These are phyloP conservation scores for Piprites chloris DNA, from an alignment of 2,113 vertebrate genomes.

Conservation along the genomic window DNA sequence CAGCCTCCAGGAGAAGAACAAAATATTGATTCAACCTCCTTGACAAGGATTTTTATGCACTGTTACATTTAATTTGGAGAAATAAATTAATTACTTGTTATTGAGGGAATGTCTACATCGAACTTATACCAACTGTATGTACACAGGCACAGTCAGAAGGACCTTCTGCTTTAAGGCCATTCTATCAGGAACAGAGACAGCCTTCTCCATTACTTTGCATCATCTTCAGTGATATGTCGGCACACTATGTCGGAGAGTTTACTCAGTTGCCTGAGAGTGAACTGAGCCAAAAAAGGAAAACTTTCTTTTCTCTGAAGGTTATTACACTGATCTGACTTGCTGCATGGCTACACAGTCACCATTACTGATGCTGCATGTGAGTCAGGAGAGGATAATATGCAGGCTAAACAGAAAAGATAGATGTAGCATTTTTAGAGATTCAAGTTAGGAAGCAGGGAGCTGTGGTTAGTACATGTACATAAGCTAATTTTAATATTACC, in stretches of 20 bases:
- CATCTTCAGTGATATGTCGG: not conserved
- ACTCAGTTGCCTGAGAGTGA: not conserved
- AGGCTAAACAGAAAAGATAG: not conserved
- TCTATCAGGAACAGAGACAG: not conserved
- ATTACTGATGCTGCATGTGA: not conserved
- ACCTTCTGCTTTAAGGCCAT: not conserved
- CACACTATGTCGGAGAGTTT: not conserved
- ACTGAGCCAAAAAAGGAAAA: not conserved
- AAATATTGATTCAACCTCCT: not conserved
- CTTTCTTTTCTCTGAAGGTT: not conserved
- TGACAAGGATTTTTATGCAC: not conserved
- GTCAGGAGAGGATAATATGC: not conserved
- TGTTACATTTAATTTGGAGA: not conserved
- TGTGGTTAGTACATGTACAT: not conserved
- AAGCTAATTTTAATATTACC: not conserved
- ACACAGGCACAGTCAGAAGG: not conserved
- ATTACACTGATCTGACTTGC: not conserved
- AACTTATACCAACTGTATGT: not conserved
- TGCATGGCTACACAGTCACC: not conserved
- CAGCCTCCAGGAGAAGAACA: not conserved
- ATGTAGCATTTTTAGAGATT: not conserved
- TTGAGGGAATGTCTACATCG: not conserved
- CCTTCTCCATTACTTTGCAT: not conserved
- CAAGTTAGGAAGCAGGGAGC: not conserved
- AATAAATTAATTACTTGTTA: not conserved